Conservation (phyloP, 2,888 invertebrate genomes). For the Rhamnusium bicolor region DNA sequence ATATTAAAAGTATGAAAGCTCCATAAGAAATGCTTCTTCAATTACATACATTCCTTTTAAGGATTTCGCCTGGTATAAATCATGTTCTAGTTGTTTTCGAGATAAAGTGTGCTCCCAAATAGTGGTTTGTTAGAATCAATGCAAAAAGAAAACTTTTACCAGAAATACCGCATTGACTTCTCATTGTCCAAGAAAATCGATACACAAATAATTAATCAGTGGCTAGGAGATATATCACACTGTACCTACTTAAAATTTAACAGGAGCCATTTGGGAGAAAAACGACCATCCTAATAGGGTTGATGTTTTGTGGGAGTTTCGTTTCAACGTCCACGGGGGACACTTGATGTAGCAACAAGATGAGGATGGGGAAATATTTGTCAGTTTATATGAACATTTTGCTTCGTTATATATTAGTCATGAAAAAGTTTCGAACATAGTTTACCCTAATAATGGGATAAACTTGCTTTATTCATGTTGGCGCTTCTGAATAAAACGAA, state of each 20-base stretch:
- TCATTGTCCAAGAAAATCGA: conserved; percentile 9
- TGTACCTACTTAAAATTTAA: conserved; percentile 37
- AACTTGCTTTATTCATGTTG: not conserved
- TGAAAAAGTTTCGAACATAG: not conserved
- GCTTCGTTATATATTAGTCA: not conserved
- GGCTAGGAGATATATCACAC: conserved; percentile 32
- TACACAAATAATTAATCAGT: conserved; percentile 34
- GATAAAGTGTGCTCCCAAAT: not conserved
- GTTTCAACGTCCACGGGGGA: not conserved
- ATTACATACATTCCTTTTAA: not conserved
- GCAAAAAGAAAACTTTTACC: not conserved
- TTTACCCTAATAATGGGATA: not conserved
- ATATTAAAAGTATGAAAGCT: no score
- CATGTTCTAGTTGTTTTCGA: not conserved
- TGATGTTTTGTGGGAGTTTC: conserved; percentile 18
- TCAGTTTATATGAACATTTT: not conserved
- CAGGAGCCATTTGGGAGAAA: conserved; percentile 31
- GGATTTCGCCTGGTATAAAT: not conserved
- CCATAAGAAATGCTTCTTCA: no score
- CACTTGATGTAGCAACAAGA: not conserved
- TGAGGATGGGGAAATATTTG: not conserved
- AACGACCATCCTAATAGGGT: conserved; percentile 35
- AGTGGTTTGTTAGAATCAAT: not conserved
- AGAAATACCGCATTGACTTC: not conserved
- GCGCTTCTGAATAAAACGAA: not conserved